Base-by-base conservation (phyloP, 2,888 invertebrate species). In the Lasioglossum vierecki region DNA sequence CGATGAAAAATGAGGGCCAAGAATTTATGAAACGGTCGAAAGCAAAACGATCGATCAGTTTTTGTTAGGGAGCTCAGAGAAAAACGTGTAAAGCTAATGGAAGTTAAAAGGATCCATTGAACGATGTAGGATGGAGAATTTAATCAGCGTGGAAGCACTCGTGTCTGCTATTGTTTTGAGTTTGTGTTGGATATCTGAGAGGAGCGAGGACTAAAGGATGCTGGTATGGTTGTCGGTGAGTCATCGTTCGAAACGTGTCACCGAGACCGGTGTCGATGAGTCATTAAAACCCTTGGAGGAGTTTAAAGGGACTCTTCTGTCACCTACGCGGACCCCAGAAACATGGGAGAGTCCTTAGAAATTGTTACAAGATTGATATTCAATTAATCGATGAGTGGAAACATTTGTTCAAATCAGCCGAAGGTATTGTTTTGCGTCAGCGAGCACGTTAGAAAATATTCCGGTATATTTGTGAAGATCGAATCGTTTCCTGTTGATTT, bases 241-340 rank as follows among this genome's bases (percentile, higher is more conserved):
- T 68, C 68, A 68, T 22, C 39, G 68, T 68, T 39, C 68, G 68
- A 39, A 39, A 68, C 68, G 68, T 68, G 39, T 68, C 68, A 35
- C 68, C 39, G 22, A 39, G 68, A 68, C 9, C 35, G 22, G 39
- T n/a, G 68, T 68, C 39, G 68, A 68, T 68, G 68, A 68, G 68
- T 68, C 68, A 68, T 68, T 68, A 68, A 68, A 68, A 39, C 68
- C 68, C 60, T 68, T 18, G 8, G 0, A 4, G 3, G 9, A 1
- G 3, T 18, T 68, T 22, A 22, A 68, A 68, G 68, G 68, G 68
- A n/a, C 68, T 22, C 1, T 39, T 22, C 22, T 18, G 68, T 39
- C 39, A 39, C 39, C 39, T n/a, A 22, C 1, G 8, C 22, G 18
- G 22, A 8, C 22, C 2, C 11, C 9, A 35, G 18, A 4, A 39